Base-by-base conservation (phyloP, 2,888 invertebrate genomes). In the Portevinia maculata region DNA sequence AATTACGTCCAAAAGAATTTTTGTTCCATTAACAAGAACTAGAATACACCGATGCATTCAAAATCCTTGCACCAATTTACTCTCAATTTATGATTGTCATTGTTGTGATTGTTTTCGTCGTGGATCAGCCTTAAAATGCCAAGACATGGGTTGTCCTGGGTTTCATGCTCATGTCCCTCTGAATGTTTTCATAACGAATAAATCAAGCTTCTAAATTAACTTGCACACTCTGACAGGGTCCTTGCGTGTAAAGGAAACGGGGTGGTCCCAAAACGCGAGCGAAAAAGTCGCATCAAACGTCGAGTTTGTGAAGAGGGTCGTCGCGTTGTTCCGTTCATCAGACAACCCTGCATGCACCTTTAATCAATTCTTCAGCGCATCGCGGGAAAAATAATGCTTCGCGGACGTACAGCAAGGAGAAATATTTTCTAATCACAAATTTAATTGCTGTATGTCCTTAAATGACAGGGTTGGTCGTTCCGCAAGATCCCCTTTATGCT, bases 361-460 rank as follows among this genome's bases (percentile, higher is more conserved):
- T 52, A 83, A 79, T 79, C 64, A 32, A 24, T 74, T 79, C 24
- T 59, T 69, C 19, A 15, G 60, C 44, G 64, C 34, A 73, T 69
- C 79, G 75, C 70, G 79, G 74, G 79, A 84, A 84, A 44, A 70
- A 70, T 74, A 62, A 37, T 41, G 28, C 30, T 55, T 46, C 50
- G 64, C 57, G 17, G 62, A 67, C 50, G 39, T 55, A 69, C 69
- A 55, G 5, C 24, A 17, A 32, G 46, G 34, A 59, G 15, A 64
- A 69, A 57, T 48, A 81, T 60, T 76, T 76, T 81, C 64, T 70
- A 76, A 78, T 83, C 78, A 62, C 71, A 74, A 79, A 71, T 85
- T 83, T 85, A 85, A 85, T 85, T 85, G 85, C 79, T 76, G 70
- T 81, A 78, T 84, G 69, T 73, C 75, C 84, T 83, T 85, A 84